Evolutionary conservation across 2,888 invertebrate genomes (phyloP).

Genomic region (Alentia gelatinosa): DNA sequence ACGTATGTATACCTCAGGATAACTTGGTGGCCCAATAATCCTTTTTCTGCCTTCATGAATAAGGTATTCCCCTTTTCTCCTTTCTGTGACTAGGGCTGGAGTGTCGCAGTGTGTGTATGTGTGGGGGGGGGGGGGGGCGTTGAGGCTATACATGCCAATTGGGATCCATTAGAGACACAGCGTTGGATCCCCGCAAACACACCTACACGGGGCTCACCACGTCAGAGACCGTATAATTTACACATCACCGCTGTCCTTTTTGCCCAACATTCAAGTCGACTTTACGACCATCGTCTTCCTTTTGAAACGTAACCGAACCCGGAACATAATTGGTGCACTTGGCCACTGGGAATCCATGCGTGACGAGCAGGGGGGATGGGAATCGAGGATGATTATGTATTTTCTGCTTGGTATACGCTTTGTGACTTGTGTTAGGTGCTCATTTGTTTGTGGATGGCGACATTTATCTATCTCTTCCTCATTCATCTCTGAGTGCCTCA

Average conservation of each 20-base stretch:
- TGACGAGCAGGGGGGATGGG: no score
- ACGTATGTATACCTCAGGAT: no score
- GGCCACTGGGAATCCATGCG: neutral
- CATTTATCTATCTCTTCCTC: no score
- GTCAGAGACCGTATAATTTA: neutral
- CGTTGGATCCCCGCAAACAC: neutral
- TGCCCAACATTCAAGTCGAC: neutral
- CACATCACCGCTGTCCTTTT: neutral
- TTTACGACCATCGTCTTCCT: neutral
- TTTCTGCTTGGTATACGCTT: no score
- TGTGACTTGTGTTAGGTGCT: no score
- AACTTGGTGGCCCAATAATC: no score
- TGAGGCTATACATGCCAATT: neutral
- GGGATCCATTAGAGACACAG: neutral
- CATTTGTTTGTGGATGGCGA: no score
- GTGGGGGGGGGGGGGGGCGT: no score
- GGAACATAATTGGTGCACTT: neutral
- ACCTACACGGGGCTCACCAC: neutral
- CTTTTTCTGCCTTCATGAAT: neutral
- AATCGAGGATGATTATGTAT: no score
- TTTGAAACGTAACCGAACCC: neutral
- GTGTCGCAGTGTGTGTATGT: neutral
- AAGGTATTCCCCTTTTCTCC: neutral
- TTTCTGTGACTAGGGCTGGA: neutral
- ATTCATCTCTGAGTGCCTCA: no score